phyloP scores from a whole-genome alignment of 1,140 invertebrate genomes.

The Protaetia brevitarsis region DNA sequence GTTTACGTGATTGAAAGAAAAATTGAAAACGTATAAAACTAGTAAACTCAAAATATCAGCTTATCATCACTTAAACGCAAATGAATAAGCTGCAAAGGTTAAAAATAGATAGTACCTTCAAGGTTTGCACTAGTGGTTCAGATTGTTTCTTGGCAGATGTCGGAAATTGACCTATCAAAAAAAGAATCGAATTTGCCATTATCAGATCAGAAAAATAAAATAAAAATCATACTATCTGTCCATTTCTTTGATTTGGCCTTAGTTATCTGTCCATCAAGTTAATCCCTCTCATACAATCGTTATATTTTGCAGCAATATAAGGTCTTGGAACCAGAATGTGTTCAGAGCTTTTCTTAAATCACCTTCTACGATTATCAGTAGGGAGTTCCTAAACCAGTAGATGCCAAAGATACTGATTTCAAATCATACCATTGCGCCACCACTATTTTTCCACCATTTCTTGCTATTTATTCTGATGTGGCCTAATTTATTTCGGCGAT shows the following conservation, averaged over 20 bases:
- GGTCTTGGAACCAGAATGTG: neutral
- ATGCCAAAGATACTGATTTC: neutral
- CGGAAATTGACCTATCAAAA: neutral
- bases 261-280: constrained; percentile 22
- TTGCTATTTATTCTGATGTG: neutral
- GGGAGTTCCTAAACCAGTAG: neutral
- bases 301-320: neutral
- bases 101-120: neutral
- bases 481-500: neutral
- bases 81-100: neutral
- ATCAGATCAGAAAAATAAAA: constrained; percentile 28
- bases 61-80: neutral
- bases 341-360: neutral
- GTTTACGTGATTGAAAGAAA: too few species aligned
- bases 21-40: neutral
- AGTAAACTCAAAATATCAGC: neutral
- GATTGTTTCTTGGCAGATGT: neutral
- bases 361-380: neutral
- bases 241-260: constrained; percentile 23
- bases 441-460: neutral
- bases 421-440: neutral
- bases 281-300: neutral
- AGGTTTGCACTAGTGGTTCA: neutral
- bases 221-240: constrained; percentile 23
- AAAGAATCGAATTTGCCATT: constrained; percentile 18